Evolutionary conservation across 2,888 invertebrate species (phyloP), one percentile per base, ranked within the genome.

Genomic region (Adineta ricciae): DNA sequence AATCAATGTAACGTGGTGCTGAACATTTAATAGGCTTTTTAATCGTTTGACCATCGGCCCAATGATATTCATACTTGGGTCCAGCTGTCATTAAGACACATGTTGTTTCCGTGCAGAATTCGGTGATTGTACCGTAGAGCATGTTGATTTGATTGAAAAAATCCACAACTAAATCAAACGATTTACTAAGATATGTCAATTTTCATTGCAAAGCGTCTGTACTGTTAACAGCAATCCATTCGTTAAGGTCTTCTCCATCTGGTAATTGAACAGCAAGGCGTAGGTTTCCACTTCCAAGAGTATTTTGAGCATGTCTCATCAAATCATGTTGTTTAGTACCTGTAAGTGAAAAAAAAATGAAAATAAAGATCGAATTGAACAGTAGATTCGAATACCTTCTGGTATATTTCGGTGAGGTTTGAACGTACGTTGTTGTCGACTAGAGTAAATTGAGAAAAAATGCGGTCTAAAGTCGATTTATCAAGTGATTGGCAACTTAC

Each of bases 141-240:
- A 99, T 99, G 92, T 97, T 97, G 90, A 99, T 98, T 93, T 99
- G 99, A 92, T 99, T 99, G 92, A 98, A 99, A 91, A 99, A 99
- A 92, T 99, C 99, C 87, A 99, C 97, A 89, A 97, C 97, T 97
- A 92, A 73, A 93, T 92, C 86, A 86, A 87, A 86, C 87, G 49
- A 24, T 72, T 27, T 85, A n/a, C 85, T 64, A 50, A 83, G 49
- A 32, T 24, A 72, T 82, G 84, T 72, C 36, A 72, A 24, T 56
- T 52, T 24, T 73, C 56, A 86, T n/a, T n/a, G n/a, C n/a, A n/a
- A n/a, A n/a, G n/a, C n/a, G n/a, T n/a, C n/a, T n/a, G n/a, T 91
- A 96, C 98, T 98, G 91, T 99, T 99, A 83, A 99, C 98, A 85
- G 99, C 99, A 73, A 99, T 96, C 99, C 99, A 99, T 92, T 99